Base-by-base conservation (phyloP, 1,140 invertebrate species). In the Myzus persicae region DNA sequence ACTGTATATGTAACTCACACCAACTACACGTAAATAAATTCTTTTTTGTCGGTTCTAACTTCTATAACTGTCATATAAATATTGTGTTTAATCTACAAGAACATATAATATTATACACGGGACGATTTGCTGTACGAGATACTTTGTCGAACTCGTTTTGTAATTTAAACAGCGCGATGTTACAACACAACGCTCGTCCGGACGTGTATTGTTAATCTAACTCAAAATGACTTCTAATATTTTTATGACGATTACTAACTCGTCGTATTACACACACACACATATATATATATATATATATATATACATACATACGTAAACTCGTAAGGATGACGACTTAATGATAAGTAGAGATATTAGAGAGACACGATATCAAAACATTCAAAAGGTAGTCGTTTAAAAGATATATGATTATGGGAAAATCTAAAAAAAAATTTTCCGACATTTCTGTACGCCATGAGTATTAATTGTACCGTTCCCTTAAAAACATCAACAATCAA, bases 51-150 rank as follows among this genome's bases (percentile, higher is more conserved):
- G 51, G 40, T 54, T 76, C 31, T 76, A 67, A 76, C 31, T 76
- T n/a, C 59, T 89, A 54, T 54, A 89, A 89, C n/a, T 89, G 87
- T 89, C 87, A 42, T 89, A 89, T 89, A 89, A 38, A 89, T 89
- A 51, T 54, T 89, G 38, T 14, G 24, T 51, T 89, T 54, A 89
- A 89, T 89, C 87, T 88, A 48, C 44, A 88, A 31, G 84, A 85
- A 85, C 84, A 18, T 31, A 38, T 40, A 84, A 40, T 84, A 84
- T 31, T 46, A 87, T 48, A 44, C 42, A n/a, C 84, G 26, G 6
- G 44, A 48, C 26, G 26, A n/a, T 87, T 87, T 20, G 44, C 42
- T 22, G 8, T 42, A 2, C 22, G 48, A 89, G 87, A 54, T 54
- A 89, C 87, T 38, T 54, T 89, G 46, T 89, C n/a, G 46, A 89